Percentiles rank a stretch among this genome's conserved stretches.
Evolutionary conservation across 2,797 vertebrate species (phyloP).

Genomic region (Coregonus suidteri): DNA sequence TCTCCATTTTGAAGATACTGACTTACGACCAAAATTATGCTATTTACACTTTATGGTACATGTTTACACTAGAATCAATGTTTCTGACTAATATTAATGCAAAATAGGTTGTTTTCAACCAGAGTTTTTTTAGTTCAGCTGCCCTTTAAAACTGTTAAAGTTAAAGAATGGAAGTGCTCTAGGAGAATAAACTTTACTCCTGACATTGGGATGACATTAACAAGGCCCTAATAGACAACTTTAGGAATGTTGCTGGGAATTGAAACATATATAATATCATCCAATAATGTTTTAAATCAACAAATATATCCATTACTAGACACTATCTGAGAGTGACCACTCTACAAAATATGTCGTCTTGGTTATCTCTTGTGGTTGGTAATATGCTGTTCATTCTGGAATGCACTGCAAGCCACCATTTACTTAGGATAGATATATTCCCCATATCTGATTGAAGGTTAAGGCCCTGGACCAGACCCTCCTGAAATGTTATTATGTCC

Average conservation of each 20-base stretch:
- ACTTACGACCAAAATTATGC: too few species aligned
- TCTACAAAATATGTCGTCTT: conserved; percentile 16
- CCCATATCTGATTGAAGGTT: conserved; percentile 42
- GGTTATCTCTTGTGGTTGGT: conserved; percentile 31
- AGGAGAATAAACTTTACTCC: neutral
- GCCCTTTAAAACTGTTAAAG: too few species aligned
- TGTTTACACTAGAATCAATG: too few species aligned
- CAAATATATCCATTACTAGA: conserved; percentile 21
- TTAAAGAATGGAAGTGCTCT: neutral
- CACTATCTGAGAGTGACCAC: conserved; percentile 17
- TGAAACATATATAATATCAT: conserved; percentile 16
- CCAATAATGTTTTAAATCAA: conserved; percentile 28
- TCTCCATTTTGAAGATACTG: too few species aligned
- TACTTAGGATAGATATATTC: conserved; percentile 30
- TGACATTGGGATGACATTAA: neutral
- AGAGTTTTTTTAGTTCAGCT: too few species aligned
- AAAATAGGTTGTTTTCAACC: too few species aligned
- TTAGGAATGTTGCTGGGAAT: neutral
- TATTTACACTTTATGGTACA: too few species aligned
- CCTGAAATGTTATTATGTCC: conserved; percentile 53
- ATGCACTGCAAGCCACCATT: conserved; percentile 1
- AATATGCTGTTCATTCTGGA: conserved; percentile 24
- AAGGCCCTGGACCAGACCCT: conserved; percentile 36
- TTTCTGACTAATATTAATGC: too few species aligned
- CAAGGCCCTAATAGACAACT: neutral